These are phyloP conservation scores for Erebia epiphron DNA, from an alignment of 2,888 invertebrate genomes.

Conservation along the genomic window DNA sequence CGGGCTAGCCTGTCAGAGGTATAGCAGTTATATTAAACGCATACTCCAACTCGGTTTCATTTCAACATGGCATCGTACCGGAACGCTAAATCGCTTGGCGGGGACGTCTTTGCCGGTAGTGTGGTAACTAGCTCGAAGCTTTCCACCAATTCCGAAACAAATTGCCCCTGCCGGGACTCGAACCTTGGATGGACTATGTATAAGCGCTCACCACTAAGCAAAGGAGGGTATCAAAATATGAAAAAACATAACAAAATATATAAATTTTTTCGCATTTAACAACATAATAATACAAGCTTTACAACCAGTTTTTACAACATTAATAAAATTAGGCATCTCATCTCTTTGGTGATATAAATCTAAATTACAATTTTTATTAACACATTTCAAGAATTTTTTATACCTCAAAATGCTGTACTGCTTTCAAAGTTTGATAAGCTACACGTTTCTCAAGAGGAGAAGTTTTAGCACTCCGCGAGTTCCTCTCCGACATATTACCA, in stretches of 20 bases:
- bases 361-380: constrained; percentile 18
- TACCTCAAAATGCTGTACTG: not conserved
- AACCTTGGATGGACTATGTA: too few species aligned
- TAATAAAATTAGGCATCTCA: constrained; percentile 18
- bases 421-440: not conserved
- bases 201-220: too few species aligned
- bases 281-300: constrained; percentile 13
- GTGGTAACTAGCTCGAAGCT: too few species aligned
- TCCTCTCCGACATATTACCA: not conserved
- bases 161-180: too few species aligned
- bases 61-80: too few species aligned
- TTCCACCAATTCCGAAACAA: too few species aligned
- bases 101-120: not conserved
- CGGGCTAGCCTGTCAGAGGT: too few species aligned
- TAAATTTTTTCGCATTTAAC: constrained; percentile 4
- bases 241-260: not conserved
- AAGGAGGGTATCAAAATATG: not conserved
- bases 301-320: constrained; percentile 8
- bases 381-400: constrained; percentile 11
- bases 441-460: not conserved
- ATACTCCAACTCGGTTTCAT: too few species aligned
- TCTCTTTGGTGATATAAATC: constrained; percentile 15
- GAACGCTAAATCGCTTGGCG: too few species aligned
- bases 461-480: not conserved
- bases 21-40: too few species aligned